A percentile compares a stretch with the other conserved stretches of the same genome.
These are phyloP conservation scores for Tetrapedia diversipes DNA, from an alignment of 2,888 invertebrate species.

Conservation along the genomic window DNA sequence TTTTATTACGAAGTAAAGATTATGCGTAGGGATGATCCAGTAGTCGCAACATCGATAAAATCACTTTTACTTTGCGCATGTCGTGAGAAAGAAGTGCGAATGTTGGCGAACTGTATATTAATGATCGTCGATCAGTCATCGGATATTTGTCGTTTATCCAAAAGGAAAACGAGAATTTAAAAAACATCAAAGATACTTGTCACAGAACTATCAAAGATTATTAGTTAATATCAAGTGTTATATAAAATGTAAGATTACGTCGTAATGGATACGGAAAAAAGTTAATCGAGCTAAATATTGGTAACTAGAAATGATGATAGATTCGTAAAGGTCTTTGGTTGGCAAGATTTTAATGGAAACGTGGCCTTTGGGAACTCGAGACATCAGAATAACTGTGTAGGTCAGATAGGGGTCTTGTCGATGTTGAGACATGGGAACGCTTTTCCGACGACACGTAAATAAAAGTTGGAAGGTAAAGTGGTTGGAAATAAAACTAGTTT, in stretches of 20 bases:
- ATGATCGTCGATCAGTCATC: constrained; percentile 49
- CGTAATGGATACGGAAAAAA: no score
- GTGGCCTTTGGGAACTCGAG: constrained; percentile 9
- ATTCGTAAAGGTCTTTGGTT: constrained; percentile 68
- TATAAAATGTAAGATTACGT: no score
- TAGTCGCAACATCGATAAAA: constrained; percentile 33
- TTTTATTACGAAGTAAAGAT: no score
- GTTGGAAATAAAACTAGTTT: constrained; percentile 51
- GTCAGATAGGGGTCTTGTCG: constrained; percentile 35
- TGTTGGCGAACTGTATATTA: constrained; percentile 65
- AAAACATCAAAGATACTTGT: background rate
- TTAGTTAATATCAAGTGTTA: no score
- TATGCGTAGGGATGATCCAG: constrained; percentile 12
- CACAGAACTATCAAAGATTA: background rate
- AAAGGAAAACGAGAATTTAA: constrained; percentile 20
- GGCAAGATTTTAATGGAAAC: constrained; percentile 71
- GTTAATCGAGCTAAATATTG: no score
- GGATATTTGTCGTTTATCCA: constrained; percentile 28
- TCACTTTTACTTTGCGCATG: constrained; percentile 46
- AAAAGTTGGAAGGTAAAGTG: constrained; percentile 57
- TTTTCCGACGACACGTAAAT: constrained; percentile 66
- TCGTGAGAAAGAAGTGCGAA: constrained; percentile 69
- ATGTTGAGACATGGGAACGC: constrained; percentile 69
- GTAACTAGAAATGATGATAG: no score
- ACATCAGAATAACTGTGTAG: constrained; percentile 40